A percentile compares a stretch with the other conserved stretches of the same genome.
phyloP scores from a whole-genome alignment of 2,113 vertebrate genomes.

The Caloenas nicobarica region DNA sequence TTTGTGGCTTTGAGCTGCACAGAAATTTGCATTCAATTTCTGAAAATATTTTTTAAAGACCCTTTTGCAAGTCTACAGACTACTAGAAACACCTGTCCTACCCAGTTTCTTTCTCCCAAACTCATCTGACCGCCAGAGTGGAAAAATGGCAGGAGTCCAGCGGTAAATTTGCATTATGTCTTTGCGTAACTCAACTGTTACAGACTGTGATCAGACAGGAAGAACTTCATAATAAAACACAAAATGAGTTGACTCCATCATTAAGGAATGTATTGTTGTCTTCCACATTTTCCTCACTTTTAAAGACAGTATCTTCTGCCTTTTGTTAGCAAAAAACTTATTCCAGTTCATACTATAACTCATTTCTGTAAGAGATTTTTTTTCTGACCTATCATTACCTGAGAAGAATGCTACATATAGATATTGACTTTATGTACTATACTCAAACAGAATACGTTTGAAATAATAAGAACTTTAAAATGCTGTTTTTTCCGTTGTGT shows the following conservation, averaged over 20 bases:
- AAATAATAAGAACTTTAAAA: not conserved
- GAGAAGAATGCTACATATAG: not conserved
- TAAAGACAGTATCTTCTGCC: not conserved
- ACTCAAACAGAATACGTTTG: not conserved
- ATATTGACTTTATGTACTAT: not conserved
- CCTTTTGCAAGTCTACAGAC: not conserved
- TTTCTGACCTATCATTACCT: not conserved
- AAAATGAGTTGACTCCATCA: not conserved
- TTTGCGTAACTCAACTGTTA: not conserved
- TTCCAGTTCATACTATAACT: not conserved
- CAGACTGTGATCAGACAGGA: not conserved
- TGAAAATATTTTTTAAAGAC: not conserved
- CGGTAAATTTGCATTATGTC: not conserved
- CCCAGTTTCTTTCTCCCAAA: not conserved
- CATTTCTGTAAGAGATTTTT: not conserved
- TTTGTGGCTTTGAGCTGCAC: not conserved
- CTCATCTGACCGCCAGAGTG: slow-evolving; percentile 3
- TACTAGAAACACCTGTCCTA: slow-evolving; percentile 39
- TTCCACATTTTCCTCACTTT: not conserved
- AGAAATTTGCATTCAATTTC: not conserved
- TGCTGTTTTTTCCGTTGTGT: not conserved
- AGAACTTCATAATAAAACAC: slow-evolving; percentile 29
- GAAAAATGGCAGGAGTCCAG: slow-evolving; percentile 54
- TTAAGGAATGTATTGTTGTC: not conserved
- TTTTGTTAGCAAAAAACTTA: not conserved